A percentile compares a stretch with the other conserved stretches of the same genome.
phyloP scores from a whole-genome alignment of 2,113 vertebrate species.

The Lagopus muta region DNA sequence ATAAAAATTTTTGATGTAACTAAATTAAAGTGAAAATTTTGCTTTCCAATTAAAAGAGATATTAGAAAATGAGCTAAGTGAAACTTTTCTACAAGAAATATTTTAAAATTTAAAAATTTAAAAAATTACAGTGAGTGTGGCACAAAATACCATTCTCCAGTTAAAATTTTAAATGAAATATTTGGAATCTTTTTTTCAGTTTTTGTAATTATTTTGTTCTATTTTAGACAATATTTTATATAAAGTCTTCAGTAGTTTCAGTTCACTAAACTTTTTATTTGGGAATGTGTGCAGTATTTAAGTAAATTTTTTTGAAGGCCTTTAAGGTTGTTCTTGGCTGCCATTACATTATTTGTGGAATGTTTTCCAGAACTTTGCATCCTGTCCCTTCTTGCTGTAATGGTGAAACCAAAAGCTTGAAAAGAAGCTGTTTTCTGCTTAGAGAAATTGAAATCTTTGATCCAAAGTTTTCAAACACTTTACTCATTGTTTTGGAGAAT shows the following conservation, averaged over 20 bases:
- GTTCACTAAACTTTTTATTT: not conserved
- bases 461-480: not conserved
- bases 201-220: not conserved
- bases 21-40: not conserved
- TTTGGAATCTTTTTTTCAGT: not conserved
- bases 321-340: not conserved
- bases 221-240: not conserved
- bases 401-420: not conserved
- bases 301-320: not conserved
- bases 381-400: not conserved
- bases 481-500: not conserved
- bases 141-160: not conserved
- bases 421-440: not conserved
- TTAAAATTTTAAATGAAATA: not conserved
- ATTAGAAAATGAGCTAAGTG: not conserved
- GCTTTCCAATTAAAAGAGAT: not conserved
- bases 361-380: not conserved
- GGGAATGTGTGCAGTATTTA: not conserved
- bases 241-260: not conserved
- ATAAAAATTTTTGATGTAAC: not conserved
- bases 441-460: not conserved
- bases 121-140: not conserved
- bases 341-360: not conserved
- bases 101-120: not conserved
- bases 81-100: not conserved